Base-by-base conservation (phyloP, 2,113 vertebrate species). In the Otus sunia region DNA sequence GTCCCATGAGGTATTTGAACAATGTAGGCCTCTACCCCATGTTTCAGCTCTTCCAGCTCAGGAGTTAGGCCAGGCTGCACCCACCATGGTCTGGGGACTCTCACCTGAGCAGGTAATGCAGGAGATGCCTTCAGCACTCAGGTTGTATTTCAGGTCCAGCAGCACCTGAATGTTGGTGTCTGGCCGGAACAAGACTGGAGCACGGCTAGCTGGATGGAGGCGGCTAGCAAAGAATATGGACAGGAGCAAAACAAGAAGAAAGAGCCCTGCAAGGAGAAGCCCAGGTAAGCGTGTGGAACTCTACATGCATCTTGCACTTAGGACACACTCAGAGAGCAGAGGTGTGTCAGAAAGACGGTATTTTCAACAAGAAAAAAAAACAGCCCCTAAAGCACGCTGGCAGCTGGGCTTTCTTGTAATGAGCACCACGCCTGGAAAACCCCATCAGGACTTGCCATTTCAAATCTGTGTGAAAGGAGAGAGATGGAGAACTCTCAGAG, bases 131-230 rank as follows among this genome's bases (percentile, higher is more conserved):
- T 99, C 99, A 4, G 99, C 99, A 9, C 99, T 99, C 88, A 99
- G 98, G 98, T 99, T 99, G 98, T 99, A 99, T 89, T 99, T 99
- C 74, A 99, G 98, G 91, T 99, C 99, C 86, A 99, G 98, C 18
- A 99, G 98, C 86, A 98, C 98, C 98, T 99, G 99, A 81, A 99
- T 99, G 98, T 99, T 99, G 34, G 99, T 99, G 90, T 99, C 99
- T 0, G 98, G 98, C 73, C 99, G 98, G 97, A 99, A 99, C 29
- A 99, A 98, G 43, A 99, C 98, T 0, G 99, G 99, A 26, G 99
- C 99, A 11, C 98, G 99, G 97, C 99, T 99, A 49, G 99, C 99
- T 0, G 99, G 99, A 17, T 98, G 98, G 76, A 99, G 98, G 87
- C 98, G 98, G 94, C 99, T 99, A 60, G 99, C 99, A 45, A 99